Evolutionary conservation across 2,113 vertebrate species (phyloP).

Genomic region (Lycaon pictus): DNA sequence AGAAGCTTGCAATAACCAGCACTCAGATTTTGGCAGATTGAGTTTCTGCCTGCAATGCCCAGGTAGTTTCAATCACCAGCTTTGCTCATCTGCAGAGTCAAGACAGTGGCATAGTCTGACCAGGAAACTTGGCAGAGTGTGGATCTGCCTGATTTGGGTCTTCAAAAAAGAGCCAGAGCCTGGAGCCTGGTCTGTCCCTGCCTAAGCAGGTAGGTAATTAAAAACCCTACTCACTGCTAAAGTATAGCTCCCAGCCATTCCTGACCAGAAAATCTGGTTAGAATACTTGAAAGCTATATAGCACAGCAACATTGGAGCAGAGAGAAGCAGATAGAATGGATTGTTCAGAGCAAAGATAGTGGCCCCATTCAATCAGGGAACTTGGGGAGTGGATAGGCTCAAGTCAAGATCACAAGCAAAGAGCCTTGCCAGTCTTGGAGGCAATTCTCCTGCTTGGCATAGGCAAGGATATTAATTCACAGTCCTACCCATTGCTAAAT

Average conservation of each 20-base stretch:
- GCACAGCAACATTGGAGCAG: background rate
- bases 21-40: background rate
- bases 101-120: background rate
- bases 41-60: background rate
- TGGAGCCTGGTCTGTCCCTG: background rate
- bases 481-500: background rate
- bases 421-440: background rate
- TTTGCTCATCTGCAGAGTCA: background rate
- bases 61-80: background rate
- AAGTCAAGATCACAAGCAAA: background rate
- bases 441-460: background rate
- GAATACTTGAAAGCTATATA: background rate
- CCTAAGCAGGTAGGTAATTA: background rate
- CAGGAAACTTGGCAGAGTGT: background rate
- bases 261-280: background rate
- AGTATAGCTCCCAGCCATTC: background rate
- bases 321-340: background rate
- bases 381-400: background rate
- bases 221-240: background rate
- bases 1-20: background rate
- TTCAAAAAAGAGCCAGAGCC: background rate
- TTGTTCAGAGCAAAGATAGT: background rate
- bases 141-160: background rate
- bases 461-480: background rate
- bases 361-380: background rate